A percentile compares a stretch with the other conserved stretches of the same genome.
phyloP scores from a whole-genome alignment of 2,797 vertebrate genomes.

The Liparis tanakae region DNA sequence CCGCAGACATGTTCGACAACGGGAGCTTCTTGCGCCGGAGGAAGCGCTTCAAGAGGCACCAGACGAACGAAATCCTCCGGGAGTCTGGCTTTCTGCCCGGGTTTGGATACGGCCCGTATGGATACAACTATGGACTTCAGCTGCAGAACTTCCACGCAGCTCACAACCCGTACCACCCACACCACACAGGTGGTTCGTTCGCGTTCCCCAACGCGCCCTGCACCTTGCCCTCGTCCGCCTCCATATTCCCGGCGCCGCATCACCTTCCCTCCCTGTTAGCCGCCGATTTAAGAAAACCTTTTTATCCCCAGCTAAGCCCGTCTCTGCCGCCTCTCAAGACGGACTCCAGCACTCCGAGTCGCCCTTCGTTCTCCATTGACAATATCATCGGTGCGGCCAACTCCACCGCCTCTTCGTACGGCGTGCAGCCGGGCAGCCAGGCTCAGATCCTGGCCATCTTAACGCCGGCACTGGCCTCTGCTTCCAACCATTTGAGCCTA shows the following conservation, averaged over 20 bases:
- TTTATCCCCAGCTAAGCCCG: slow-evolving; percentile 90
- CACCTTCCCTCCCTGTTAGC: slow-evolving; percentile 84
- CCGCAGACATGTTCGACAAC: slow-evolving; percentile 97
- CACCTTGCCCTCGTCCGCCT: slow-evolving; percentile 84
- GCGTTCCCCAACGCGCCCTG: slow-evolving; percentile 84
- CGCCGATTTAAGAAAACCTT: slow-evolving; percentile 91
- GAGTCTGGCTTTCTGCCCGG: slow-evolving; percentile 92
- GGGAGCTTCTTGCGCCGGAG: slow-evolving; percentile 92
- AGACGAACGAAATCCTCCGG: slow-evolving; percentile 87
- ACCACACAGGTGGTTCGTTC: slow-evolving; percentile 83
- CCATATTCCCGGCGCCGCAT: slow-evolving; percentile 83
- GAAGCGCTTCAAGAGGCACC: slow-evolving; percentile 95
- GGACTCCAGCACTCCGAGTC: slow-evolving; percentile 83
- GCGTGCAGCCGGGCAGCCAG: slow-evolving; percentile 83
- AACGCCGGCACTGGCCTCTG: slow-evolving; percentile 90
- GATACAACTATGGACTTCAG: slow-evolving; percentile 96
- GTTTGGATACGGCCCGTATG: slow-evolving; percentile 94
- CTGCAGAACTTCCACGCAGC: slow-evolving; percentile 90
- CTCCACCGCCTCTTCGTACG: slow-evolving; percentile 86
- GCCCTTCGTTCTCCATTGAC: slow-evolving; percentile 96
- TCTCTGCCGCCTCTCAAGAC: slow-evolving; percentile 90
- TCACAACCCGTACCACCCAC: slow-evolving; percentile 83
- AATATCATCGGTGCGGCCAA: slow-evolving; percentile 92
- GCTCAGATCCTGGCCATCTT: slow-evolving; percentile 95
- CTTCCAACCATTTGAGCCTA: slow-evolving; percentile 90